Evolutionary conservation across 2,113 vertebrate genomes (phyloP).

Genomic region (Dipodomys merriami): DNA sequence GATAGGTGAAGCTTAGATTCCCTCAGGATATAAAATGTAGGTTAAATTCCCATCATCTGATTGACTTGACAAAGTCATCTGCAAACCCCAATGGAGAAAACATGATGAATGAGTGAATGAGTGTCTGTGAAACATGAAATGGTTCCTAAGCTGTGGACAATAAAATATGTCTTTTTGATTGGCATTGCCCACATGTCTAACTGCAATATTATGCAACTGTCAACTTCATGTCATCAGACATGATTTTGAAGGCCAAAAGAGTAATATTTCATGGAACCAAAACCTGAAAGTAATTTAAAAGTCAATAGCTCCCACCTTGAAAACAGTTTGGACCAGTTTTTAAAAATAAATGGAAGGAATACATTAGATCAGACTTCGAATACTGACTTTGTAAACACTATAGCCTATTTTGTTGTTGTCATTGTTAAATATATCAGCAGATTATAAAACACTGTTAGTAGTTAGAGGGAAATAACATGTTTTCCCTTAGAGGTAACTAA

Average conservation of each 20-base stretch:
- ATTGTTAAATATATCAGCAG: background rate
- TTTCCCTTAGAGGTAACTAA: conserved; percentile 27
- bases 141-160: conserved; percentile 40
- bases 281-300: conserved; percentile 71
- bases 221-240: conserved; percentile 31
- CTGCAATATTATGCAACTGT: conserved; percentile 54
- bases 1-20: background rate
- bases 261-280: conserved; percentile 65
- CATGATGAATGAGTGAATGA: conserved; percentile 51
- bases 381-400: background rate
- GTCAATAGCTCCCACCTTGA: conserved; percentile 45
- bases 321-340: conserved; percentile 53
- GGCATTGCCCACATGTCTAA: conserved; percentile 58
- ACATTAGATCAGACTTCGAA: background rate
- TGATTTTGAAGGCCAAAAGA: conserved; percentile 66
- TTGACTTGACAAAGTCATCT: conserved; percentile 59
- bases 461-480: background rate
- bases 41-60: conserved; percentile 48
- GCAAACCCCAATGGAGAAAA: conserved; percentile 44
- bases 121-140: conserved; percentile 41
- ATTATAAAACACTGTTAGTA: background rate
- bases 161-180: conserved; percentile 66
- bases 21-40: conserved; percentile 1
- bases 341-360: conserved; percentile 42
- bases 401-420: background rate